phyloP scores from a whole-genome alignment of 2,888 invertebrate species.

The Nomada goodeniana region DNA sequence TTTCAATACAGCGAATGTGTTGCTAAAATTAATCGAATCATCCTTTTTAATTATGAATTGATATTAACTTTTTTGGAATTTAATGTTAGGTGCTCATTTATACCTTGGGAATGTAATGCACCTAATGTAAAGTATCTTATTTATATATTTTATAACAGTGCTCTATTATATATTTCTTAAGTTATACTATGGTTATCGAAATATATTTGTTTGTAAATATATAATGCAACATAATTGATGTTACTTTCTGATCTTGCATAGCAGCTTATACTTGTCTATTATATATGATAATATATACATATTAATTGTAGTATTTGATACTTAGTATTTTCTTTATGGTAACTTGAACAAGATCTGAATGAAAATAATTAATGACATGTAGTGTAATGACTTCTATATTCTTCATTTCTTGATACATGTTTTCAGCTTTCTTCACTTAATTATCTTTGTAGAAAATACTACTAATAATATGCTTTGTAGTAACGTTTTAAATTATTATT shows the following conservation, averaged over 20 bases:
- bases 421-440: slow-evolving; percentile 34
- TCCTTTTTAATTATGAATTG: neutral
- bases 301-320: slow-evolving; percentile 11
- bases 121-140: slow-evolving; percentile 1
- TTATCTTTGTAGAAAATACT: neutral
- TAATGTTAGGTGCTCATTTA: neutral
- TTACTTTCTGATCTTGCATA: slow-evolving; percentile 13
- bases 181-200: neutral
- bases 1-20: slow-evolving; percentile 3
- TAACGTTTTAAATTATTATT: slow-evolving; percentile 78
- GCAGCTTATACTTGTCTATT: slow-evolving; percentile 15
- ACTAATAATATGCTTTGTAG: slow-evolving; percentile 10
- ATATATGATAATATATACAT: slow-evolving; percentile 14
- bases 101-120: neutral
- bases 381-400: slow-evolving; percentile 10
- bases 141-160: slow-evolving; percentile 15
- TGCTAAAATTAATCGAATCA: neutral
- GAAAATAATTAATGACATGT: slow-evolving; percentile 1
- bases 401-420: slow-evolving; percentile 16
- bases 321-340: slow-evolving; percentile 15
- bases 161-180: slow-evolving; percentile 1
- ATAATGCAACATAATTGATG: slow-evolving; percentile 17
- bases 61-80: neutral
- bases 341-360: slow-evolving; percentile 15
- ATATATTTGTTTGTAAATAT: slow-evolving; percentile 24